Percentiles rank a stretch among this genome's conserved stretches.
phyloP scores from a whole-genome alignment of 2,113 vertebrate species.

The Sebastes fasciatus region DNA sequence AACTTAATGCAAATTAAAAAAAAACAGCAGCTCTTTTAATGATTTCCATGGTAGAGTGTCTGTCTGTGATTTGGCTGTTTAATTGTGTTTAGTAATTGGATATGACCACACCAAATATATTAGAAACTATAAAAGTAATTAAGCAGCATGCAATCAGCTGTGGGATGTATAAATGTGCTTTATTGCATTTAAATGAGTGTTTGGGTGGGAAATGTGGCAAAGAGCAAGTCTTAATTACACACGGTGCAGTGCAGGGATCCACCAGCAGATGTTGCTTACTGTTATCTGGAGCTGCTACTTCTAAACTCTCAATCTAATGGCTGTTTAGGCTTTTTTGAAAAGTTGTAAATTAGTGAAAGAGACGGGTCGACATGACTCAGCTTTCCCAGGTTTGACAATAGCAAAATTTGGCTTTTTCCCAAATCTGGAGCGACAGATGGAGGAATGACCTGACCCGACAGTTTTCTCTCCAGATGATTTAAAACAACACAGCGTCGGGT shows the following conservation, averaged over 20 bases:
- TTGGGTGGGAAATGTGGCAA: neutral
- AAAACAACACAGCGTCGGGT: neutral
- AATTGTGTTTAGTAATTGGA: conserved; percentile 4
- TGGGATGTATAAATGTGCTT: neutral
- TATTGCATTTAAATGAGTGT: conserved; percentile 14
- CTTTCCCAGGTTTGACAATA: conserved; percentile 33
- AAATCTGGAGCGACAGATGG: conserved; percentile 49
- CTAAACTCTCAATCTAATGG: conserved; percentile 1
- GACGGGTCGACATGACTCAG: conserved; percentile 60
- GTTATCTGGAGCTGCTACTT: conserved; percentile 15
- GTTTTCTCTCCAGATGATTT: neutral
- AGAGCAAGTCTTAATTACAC: conserved; percentile 38
- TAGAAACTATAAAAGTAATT: conserved; percentile 5
- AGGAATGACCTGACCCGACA: neutral
- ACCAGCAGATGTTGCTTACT: conserved; percentile 1
- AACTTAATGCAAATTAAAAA: neutral
- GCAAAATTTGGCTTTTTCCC: conserved; percentile 47
- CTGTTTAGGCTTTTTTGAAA: conserved; percentile 22
- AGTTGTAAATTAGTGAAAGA: conserved; percentile 31
- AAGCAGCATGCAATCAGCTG: conserved; percentile 1
- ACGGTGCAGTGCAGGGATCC: conserved; percentile 18
- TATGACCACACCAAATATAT: neutral
- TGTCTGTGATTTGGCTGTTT: neutral
- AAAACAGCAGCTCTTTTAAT: neutral
- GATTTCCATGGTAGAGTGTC: neutral